Evolutionary conservation across 2,113 vertebrate genomes (phyloP), one percentile per base, ranked within the genome.

Genomic region (Hirundichthys speculiger): DNA sequence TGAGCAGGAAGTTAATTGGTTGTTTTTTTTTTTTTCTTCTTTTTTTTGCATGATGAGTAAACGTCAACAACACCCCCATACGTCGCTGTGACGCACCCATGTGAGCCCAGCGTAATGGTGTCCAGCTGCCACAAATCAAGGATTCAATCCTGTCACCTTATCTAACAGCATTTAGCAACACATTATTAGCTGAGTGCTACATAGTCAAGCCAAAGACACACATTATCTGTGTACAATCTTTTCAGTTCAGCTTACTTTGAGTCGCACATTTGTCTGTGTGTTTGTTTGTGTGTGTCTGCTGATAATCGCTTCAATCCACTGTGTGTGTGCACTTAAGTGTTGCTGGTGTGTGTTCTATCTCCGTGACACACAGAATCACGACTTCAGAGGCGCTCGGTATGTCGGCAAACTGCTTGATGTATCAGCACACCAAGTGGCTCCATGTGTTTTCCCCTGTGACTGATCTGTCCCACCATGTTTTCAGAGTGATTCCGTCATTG

Each of bases 331-430:
- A 34, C 27, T 34, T 10, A 9, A 2, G 27, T 12, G 38, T 19
- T 41, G 8, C 15, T 24, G 6, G 52, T 41, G 46, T 48, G 18
- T 54, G 52, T 54, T 39, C 34, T 39, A 20, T 54, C 13, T 34
- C 52, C 34, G 4, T 54, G 52, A 39, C 52, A 54, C 13, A 54
- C 52, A 20, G 18, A 39, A 34, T 14, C 13, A 4, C 21, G 20
- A 21, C 14, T 56, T 38, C 39, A 22, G 53, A 56, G 53, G 14
- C 14, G 20, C 53, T 56, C 34, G 18, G 52, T 54, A 45, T 45
- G 43, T 19, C 18, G 18, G 43, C 43, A 12, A 16, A 45, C 43
- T 11, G 43, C n/a, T 54, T 54, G 30, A 38, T 54, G 18, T 39
- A 39, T 39, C 52, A 14, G 34, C 30, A 15, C 52, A 39, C 34